These are phyloP conservation scores for Ophioninae sp. DNA, from an alignment of 2,888 invertebrate genomes.

Conservation along the genomic window DNA sequence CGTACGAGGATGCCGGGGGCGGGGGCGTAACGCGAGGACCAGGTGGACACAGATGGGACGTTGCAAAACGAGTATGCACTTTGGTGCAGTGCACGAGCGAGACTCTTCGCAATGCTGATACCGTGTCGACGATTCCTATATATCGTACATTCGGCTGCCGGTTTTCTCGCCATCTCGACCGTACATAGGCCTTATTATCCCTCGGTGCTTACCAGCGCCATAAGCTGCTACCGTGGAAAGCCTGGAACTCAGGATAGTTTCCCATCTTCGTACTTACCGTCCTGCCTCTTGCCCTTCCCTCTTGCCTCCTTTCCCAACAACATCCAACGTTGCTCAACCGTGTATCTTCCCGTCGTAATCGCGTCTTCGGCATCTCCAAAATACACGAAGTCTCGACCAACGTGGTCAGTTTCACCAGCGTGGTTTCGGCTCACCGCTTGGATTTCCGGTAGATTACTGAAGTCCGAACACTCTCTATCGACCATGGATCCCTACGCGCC, in stretches of 20 bases:
- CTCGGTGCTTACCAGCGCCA: conserved; percentile 49
- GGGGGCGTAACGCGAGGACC: conserved; percentile 54
- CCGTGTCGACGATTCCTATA: conserved; percentile 6
- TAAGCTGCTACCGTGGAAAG: conserved; percentile 21
- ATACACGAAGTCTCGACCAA: not conserved
- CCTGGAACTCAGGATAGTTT: conserved; percentile 28
- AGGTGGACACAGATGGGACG: conserved; percentile 64
- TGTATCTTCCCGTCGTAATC: not conserved
- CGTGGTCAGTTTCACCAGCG: not conserved
- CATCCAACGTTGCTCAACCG: not conserved
- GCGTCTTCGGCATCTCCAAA: not conserved
- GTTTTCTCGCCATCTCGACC: conserved; percentile 19
- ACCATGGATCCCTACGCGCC: not conserved
- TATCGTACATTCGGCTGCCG: conserved; percentile 36
- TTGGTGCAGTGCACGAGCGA: conserved; percentile 60
- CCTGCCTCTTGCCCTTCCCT: not conserved
- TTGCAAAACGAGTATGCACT: conserved; percentile 61
- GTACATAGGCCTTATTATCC: conserved; percentile 39
- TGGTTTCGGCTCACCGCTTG: too few relatives aligned
- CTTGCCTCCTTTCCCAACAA: too few relatives aligned
- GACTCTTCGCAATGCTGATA: conserved; percentile 58
- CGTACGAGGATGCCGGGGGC: conserved; percentile 23
- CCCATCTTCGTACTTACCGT: conserved; percentile 6
- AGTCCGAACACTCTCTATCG: not conserved
- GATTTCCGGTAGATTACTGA: not conserved